Conservation (phyloP, 2,797 vertebrate species). For the Xiphorhynchus erythropygius region DNA sequence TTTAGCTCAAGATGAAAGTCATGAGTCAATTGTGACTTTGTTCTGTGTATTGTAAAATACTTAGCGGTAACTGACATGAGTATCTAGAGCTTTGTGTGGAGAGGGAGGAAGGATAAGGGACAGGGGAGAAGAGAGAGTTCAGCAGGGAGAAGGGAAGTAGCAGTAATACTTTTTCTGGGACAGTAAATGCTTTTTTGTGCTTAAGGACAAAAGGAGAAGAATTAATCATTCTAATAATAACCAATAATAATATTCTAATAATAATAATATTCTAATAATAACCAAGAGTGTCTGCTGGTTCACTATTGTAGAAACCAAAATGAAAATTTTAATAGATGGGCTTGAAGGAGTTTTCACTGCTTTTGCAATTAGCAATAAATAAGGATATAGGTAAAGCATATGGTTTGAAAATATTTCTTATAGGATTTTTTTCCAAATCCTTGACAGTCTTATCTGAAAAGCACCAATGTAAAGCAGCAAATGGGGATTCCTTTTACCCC, state of each 20-base stretch:
- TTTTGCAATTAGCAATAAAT: background rate
- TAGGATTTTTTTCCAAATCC: background rate
- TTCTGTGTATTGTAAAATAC: background rate
- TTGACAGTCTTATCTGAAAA: background rate
- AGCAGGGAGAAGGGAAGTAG: background rate
- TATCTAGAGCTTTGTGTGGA: background rate
- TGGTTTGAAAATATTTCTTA: background rate
- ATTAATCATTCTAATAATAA: background rate
- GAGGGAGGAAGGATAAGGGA: background rate
- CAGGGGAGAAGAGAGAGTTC: background rate
- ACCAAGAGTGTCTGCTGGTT: background rate
- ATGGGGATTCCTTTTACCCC: background rate
- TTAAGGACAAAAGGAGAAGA: conserved; percentile 18
- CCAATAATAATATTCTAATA: no score
- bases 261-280: background rate
- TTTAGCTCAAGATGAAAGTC: conserved; percentile 45
- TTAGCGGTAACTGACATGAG: background rate
- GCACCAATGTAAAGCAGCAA: background rate
- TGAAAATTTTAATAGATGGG: conserved; percentile 3
- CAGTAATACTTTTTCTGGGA: background rate
- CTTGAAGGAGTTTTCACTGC: background rate
- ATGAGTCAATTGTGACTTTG: conserved; percentile 32
- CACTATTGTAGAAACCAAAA: conserved; percentile 44
- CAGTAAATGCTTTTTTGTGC: background rate
- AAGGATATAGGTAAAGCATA: background rate